Percentiles rank a stretch among this genome's conserved stretches.
These are phyloP conservation scores for Lichenostomus cassidix DNA, from an alignment of 2,113 vertebrate species.

Conservation along the genomic window DNA sequence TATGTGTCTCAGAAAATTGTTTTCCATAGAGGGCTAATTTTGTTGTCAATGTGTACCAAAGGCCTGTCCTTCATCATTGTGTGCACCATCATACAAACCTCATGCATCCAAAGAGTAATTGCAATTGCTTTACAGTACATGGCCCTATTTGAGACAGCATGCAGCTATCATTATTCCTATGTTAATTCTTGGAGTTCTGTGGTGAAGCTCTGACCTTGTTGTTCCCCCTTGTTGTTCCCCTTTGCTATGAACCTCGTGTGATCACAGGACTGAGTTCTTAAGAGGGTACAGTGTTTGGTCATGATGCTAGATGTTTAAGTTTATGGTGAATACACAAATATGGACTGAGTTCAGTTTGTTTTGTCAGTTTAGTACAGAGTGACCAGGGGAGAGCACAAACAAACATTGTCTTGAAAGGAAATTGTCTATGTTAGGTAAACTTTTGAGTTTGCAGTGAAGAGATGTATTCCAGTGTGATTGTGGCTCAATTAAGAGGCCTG, in stretches of 20 bases:
- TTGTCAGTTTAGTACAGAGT: neutral
- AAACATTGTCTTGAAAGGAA: neutral
- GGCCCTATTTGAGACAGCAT: neutral
- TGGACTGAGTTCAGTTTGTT: neutral
- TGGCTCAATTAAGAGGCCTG: neutral
- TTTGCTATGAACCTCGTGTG: neutral
- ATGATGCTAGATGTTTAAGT: rapidly evolving
- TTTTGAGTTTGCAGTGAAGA: neutral
- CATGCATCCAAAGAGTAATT: neutral
- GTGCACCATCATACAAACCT: neutral
- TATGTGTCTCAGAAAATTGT: rapidly evolving
- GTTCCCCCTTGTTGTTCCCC: neutral
- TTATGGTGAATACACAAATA: neutral
- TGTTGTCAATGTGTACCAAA: neutral
- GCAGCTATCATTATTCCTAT: neutral
- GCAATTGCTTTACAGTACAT: neutral
- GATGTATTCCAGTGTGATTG: neutral
- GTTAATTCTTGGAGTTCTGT: neutral
- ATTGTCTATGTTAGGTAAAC: neutral
- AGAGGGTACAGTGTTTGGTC: neutral
- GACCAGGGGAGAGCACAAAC: neutral
- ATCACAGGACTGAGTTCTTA: neutral
- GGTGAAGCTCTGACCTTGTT: neutral
- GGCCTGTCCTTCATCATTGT: neutral
- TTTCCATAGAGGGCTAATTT: neutral